Base-by-base conservation (phyloP, 1,140 invertebrate genomes). In the Colletes latitarsis region DNA sequence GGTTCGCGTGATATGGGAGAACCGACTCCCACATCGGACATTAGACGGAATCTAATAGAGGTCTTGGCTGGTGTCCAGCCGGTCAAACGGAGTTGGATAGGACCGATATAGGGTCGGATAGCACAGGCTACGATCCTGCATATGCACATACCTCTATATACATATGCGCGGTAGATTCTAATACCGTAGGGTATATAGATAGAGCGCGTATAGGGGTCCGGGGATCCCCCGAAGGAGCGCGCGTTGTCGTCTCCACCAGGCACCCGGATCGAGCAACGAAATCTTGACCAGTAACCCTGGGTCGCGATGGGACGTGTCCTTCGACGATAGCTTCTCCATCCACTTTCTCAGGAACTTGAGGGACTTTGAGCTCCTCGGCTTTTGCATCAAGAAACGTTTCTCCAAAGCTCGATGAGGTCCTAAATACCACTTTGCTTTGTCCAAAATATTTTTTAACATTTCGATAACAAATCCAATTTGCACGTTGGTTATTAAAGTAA, bases 41-140 rank as follows among this genome's bases (percentile, higher is more conserved):
- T 90, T 86, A 89, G 88, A 86, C 69, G 85, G 81, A 86, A 88
- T 88, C 82, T 88, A 91, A 91, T 91, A 87, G 88, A 90, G 86
- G 70, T 84, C 77, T 89, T 91, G 90, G 90, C 90, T 60, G 70
- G 39, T 84, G 78, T 90, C 89, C 90, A 91, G 78, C 64, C 73
- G 85, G 82, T 86, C 83, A 78, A 89, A 89, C 74, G 82, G 75
- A 67, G 62, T 52, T 17, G 78, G 55, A 67, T 58, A 46, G 84
- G 46, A 39, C 55, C 8, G 19, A 6, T 52, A 55, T 39, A 57
- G 43, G 39, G 53, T 17, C 41, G 52, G 58, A 70, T 57, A 46
- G 43, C 60, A 64, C 77, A 19, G 43, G 4, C 63, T 68, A 63
- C 52, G 63, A 77, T 71, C 41, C 73, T 80, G 73, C 63, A 79